A percentile compares a stretch with the other conserved stretches of the same genome.
These are phyloP conservation scores for Siderastrea radians DNA, from an alignment of 92 coral and sea anemone genomes.

Conservation along the genomic window DNA sequence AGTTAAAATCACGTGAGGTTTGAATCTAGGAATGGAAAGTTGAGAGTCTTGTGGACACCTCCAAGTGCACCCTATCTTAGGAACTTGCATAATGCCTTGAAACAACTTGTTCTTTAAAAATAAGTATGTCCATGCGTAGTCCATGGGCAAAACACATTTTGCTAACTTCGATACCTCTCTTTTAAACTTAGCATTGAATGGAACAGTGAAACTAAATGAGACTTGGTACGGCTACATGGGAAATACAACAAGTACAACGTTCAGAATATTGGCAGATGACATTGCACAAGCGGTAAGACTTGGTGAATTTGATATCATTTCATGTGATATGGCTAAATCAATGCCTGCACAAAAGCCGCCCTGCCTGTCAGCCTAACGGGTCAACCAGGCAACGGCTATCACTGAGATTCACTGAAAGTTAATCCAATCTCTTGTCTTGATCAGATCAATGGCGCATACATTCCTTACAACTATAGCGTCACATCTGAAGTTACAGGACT, in stretches of 20 bases:
- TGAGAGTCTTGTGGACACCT: too few species aligned
- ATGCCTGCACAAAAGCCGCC: background rate
- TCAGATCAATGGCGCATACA: slow-evolving; percentile 62
- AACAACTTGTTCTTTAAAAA: too few species aligned
- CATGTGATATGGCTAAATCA: background rate
- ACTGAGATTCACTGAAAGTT: background rate
- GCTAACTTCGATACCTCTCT: background rate
- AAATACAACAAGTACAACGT: slow-evolving; percentile 76
- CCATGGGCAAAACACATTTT: background rate
- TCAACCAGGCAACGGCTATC: background rate
- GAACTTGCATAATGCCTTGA: too few species aligned
- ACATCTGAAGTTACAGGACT: slow-evolving; percentile 58
- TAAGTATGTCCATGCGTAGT: too few species aligned
- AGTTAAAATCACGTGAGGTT: too few species aligned
- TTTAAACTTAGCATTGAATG: slow-evolving; percentile 55
- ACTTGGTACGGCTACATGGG: slow-evolving; percentile 91
- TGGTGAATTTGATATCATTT: background rate
- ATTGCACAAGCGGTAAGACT: slow-evolving; percentile 83
- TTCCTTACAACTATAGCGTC: slow-evolving; percentile 37
- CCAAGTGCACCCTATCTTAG: too few species aligned
- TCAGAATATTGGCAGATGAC: slow-evolving; percentile 79
- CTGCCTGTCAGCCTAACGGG: background rate
- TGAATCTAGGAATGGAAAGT: too few species aligned
- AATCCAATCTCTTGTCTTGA: background rate
- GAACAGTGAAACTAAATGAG: slow-evolving; percentile 75